phyloP scores from a whole-genome alignment of 1,140 invertebrate species.

The Nephila pilipes region DNA sequence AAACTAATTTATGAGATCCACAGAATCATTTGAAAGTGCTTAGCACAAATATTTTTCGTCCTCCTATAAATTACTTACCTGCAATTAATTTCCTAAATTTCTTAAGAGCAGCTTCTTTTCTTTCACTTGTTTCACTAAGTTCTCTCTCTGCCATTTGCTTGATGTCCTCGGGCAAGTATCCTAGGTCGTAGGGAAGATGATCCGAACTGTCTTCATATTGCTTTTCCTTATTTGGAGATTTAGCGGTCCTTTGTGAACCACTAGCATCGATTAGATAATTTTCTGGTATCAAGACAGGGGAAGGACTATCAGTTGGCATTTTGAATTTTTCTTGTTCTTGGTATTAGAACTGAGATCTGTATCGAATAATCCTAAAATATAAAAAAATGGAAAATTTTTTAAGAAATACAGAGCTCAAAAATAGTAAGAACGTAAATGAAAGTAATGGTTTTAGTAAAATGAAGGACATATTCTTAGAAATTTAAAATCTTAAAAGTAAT shows the following conservation, averaged over 20 bases:
- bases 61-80: not conserved
- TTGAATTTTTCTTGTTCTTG: not conserved
- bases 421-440: too few species aligned
- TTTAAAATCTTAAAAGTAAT: too few species aligned
- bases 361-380: not conserved
- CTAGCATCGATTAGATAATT: not conserved
- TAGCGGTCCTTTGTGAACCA: not conserved
- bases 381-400: not conserved
- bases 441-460: too few species aligned
- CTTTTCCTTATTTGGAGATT: not conserved
- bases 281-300: not conserved
- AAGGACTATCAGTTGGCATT: constrained; percentile 32
- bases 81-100: constrained; percentile 59
- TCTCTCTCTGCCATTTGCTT: constrained; percentile 63
- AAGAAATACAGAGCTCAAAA: not conserved
- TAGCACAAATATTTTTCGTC: too few species aligned
- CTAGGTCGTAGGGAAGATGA: constrained; percentile 32
- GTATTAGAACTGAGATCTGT: not conserved
- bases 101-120: constrained; percentile 7
- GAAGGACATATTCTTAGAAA: too few species aligned
- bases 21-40: too few species aligned
- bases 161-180: constrained; percentile 35
- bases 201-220: not conserved
- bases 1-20: too few species aligned
- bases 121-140: constrained; percentile 40